Base-by-base conservation (phyloP, 2,888 invertebrate species). In the Microplitis deprimator region DNA sequence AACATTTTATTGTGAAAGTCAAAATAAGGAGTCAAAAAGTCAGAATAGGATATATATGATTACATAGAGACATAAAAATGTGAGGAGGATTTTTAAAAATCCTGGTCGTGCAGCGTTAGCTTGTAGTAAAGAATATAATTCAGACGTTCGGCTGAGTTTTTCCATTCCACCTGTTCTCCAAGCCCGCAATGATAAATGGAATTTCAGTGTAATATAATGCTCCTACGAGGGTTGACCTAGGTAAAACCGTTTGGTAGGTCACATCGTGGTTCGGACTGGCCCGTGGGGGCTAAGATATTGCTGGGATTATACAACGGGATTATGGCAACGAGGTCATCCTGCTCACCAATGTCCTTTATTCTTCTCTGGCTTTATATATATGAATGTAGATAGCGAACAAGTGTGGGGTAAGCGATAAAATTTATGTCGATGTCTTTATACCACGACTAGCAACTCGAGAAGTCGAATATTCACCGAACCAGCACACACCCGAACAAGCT, bases 261-360 rank as follows among this genome's bases (percentile, higher is more conserved):
- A 82, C 81, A 72, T 76, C 77, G 78, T 73, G 83, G 79, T 79
- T 70, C 71, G 20, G 77, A 78, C 72, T 65, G 64, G 68, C 68
- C 76, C 41, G 75, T 77, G 69, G 69, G 77, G 20, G 40, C 67
- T 85, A 86, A 87, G 83, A 81, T 84, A 87, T 87, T 83, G 84
- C 84, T 80, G 76, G 85, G 85, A 86, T 86, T 84, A 84, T 83
- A 85, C 85, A 84, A 82, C 78, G 83, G 87, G 85, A 87, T 87
- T 86, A 86, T 84, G 81, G 83, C 83, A 84, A 84, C 82, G 81
- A 79, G 84, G 84, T 83, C 82, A 83, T 82, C 78, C 76, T 79
- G 77, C 80, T 76, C 81, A 80, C 78, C 77, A 75, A 50, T 39
- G 79, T 77, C 81, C 75, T 76, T 60, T 38, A 65, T 50, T 65